These are phyloP conservation scores for Epicauta chinensis DNA, from an alignment of 1,140 invertebrate genomes.

Conservation along the genomic window DNA sequence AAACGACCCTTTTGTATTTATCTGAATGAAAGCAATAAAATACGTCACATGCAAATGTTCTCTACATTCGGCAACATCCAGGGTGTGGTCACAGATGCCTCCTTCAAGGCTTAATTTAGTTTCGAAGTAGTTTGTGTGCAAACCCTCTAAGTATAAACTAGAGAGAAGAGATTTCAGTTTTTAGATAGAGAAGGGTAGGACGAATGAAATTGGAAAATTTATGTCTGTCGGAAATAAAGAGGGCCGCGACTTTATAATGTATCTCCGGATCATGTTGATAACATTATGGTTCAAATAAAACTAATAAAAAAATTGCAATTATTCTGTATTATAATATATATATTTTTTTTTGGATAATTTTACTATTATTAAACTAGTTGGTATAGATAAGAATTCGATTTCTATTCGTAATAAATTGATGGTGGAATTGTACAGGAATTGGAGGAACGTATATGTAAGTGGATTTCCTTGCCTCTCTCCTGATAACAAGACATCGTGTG, in stretches of 20 bases:
- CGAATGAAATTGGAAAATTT: conserved; percentile 42
- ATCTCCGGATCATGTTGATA: conserved; percentile 9
- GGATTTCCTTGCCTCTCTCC: no score
- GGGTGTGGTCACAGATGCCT: conserved; percentile 45
- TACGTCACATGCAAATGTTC: conserved; percentile 44
- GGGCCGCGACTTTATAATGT: conserved; percentile 28
- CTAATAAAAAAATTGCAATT: no score
- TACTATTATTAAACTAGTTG: no score
- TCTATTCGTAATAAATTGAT: no score
- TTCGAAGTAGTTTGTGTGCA: conserved; percentile 39
- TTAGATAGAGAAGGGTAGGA: conserved; percentile 18
- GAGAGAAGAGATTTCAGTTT: conserved; percentile 7
- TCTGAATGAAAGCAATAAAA: conserved; percentile 42
- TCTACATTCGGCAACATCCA: conserved; percentile 30
- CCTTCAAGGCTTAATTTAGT: conserved; percentile 43
- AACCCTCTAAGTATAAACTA: conserved; percentile 36
- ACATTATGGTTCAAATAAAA: no score
- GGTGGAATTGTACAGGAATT: no score
- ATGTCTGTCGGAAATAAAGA: conserved; percentile 37
- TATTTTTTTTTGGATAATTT: no score
- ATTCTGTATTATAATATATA: no score
- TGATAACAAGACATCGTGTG: conserved; percentile 8
- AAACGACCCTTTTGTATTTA: conserved; percentile 31
- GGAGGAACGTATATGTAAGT: no score
- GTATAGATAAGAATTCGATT: no score